Evolutionary conservation across 2,888 invertebrate genomes (phyloP).

Genomic region (Eristalinus sepulchralis): DNA sequence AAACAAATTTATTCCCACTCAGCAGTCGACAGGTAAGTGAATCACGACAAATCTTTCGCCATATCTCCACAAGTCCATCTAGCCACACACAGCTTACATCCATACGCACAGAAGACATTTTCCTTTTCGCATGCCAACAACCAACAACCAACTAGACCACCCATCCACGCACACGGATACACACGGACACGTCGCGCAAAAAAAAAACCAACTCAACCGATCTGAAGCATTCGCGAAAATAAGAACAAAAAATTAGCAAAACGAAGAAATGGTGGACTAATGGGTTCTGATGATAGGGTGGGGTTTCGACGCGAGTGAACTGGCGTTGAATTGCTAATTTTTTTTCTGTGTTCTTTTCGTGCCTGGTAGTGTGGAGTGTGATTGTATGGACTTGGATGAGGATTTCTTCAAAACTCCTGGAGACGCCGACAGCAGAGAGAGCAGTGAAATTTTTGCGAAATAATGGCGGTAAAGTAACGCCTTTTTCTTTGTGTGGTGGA

Average conservation of each 20-base stretch:
- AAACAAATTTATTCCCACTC: not conserved
- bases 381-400: no score
- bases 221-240: slow-evolving; percentile 13
- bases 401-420: not conserved
- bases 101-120: not conserved
- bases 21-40: not conserved
- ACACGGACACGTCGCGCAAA: not conserved
- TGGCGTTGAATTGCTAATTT: not conserved
- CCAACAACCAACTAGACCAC: not conserved
- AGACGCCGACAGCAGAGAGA: not conserved
- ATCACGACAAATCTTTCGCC: not conserved
- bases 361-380: no score
- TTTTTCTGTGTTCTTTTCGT: no score
- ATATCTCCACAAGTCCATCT: not conserved
- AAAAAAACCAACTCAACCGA: not conserved
- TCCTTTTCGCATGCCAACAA: not conserved
- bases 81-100: not conserved
- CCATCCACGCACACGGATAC: not conserved
- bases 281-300: slow-evolving; percentile 1
- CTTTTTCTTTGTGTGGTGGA: not conserved
- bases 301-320: slow-evolving; percentile 11
- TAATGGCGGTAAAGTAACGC: not conserved
- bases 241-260: slow-evolving; percentile 2
- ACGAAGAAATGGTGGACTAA: slow-evolving; percentile 20
- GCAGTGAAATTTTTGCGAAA: not conserved